Percentiles rank a stretch among this genome's conserved stretches.
phyloP scores from a whole-genome alignment of 2,888 invertebrate genomes.

The Cenopis cana region DNA sequence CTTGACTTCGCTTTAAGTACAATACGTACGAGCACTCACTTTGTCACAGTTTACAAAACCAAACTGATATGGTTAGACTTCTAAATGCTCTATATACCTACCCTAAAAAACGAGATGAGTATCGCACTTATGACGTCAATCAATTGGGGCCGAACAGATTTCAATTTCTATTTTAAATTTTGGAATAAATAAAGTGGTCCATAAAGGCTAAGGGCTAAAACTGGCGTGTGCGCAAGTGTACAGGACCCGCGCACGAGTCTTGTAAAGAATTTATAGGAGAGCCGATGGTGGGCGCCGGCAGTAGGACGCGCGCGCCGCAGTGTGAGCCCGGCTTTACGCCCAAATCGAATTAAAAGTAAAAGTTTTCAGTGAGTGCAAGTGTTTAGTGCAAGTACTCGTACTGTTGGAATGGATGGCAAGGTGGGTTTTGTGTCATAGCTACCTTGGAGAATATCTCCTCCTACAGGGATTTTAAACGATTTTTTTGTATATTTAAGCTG shows the following conservation, averaged over 20 bases:
- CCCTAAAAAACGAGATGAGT: no score
- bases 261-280: conserved; percentile 81
- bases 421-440: conserved; percentile 39
- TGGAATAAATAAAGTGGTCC: neutral
- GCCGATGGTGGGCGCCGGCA: conserved; percentile 69
- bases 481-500: neutral
- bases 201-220: conserved; percentile 31
- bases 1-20: neutral
- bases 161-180: no score
- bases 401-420: conserved; percentile 75
- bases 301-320: conserved; percentile 58
- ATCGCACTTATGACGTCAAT: no score
- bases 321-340: conserved; percentile 51
- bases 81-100: no score
- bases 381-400: conserved; percentile 54
- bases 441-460: neutral
- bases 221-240: conserved; percentile 64
- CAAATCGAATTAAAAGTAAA: conserved; percentile 64
- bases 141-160: no score
- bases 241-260: conserved; percentile 79
- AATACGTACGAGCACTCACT: no score
- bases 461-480: neutral
- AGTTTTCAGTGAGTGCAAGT: conserved; percentile 62
- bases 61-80: no score
- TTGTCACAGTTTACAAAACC: no score